A percentile compares a stretch with the other conserved stretches of the same genome.
Evolutionary conservation across 1,140 invertebrate genomes (phyloP).

Genomic region (Antheraea mylitta): DNA sequence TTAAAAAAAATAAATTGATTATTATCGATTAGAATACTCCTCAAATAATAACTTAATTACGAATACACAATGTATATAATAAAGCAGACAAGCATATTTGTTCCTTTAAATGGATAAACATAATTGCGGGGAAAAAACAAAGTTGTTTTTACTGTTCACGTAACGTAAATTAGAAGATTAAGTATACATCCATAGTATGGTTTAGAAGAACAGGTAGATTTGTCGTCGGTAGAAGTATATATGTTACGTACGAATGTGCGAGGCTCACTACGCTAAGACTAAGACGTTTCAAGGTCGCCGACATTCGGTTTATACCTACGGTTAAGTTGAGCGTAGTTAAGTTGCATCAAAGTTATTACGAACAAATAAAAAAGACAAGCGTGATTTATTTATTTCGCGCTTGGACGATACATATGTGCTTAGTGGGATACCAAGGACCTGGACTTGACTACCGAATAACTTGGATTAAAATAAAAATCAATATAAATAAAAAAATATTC

Average conservation of each 20-base stretch:
- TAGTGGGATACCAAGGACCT: too few relatives aligned
- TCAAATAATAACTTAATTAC: neutral
- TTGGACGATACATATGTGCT: too few relatives aligned
- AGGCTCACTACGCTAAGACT: conserved; percentile 13
- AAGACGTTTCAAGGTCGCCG: conserved; percentile 16
- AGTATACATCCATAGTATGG: neutral
- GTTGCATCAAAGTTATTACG: conserved; percentile 11
- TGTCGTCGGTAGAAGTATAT: neutral
- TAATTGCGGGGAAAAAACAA: neutral
- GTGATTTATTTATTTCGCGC: too few relatives aligned
- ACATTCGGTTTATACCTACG: conserved; percentile 7
- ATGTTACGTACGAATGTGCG: neutral
- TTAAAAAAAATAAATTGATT: too few relatives aligned
- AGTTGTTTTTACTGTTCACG: neutral
- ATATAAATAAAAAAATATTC: too few relatives aligned
- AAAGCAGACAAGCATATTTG: neutral
- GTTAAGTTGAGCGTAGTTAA: neutral
- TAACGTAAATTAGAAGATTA: neutral
- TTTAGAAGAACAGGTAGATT: neutral
- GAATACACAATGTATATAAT: neutral
- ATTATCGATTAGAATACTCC: too few relatives aligned
- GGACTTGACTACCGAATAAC: too few relatives aligned
- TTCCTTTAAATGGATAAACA: neutral
- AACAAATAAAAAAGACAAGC: neutral
- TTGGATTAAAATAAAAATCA: too few relatives aligned